These are phyloP conservation scores for Mesorhabditis sp. DNA, from an alignment of 2,888 invertebrate species.

Conservation along the genomic window DNA sequence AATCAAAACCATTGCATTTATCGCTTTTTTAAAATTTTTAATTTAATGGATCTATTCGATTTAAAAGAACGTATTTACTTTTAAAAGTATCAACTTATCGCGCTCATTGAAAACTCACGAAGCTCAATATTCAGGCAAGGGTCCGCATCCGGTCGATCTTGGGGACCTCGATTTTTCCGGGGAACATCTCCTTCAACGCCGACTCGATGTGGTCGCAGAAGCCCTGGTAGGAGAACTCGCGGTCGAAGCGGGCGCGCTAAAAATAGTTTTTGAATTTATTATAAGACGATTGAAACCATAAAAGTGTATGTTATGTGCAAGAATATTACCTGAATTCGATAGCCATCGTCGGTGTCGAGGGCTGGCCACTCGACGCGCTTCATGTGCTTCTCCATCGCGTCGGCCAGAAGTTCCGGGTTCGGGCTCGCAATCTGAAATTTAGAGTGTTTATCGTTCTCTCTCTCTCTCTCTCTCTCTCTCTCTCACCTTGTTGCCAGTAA, in stretches of 20 bases:
- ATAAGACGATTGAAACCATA: neutral
- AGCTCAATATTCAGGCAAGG: neutral
- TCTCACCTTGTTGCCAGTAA: conserved; percentile 60
- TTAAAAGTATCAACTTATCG: too few species aligned
- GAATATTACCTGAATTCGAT: conserved; percentile 31
- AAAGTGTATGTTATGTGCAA: conserved; percentile 1
- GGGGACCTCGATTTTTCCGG: conserved; percentile 12
- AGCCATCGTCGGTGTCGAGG: conserved; percentile 49
- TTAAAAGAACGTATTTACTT: too few species aligned
- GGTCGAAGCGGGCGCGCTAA: conserved; percentile 50
- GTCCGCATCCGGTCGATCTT: neutral
- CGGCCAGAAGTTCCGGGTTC: conserved; percentile 46
- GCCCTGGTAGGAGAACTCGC: conserved; percentile 48
- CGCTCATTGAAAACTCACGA: too few species aligned
- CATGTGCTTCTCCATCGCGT: conserved; percentile 55
- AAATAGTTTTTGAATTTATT: conserved; percentile 12
- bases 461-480: conserved; percentile 24
- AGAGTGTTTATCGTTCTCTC: neutral
- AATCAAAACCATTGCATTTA: too few species aligned
- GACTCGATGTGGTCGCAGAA: conserved; percentile 53
- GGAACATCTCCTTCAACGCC: conserved; percentile 49
- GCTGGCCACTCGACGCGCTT: conserved; percentile 47
- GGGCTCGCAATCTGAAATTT: conserved; percentile 44
- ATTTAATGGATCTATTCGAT: too few species aligned
- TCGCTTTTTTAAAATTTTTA: too few species aligned